Conservation (phyloP, 2,797 vertebrate species). For the Typhlichthys eigenmanni region DNA sequence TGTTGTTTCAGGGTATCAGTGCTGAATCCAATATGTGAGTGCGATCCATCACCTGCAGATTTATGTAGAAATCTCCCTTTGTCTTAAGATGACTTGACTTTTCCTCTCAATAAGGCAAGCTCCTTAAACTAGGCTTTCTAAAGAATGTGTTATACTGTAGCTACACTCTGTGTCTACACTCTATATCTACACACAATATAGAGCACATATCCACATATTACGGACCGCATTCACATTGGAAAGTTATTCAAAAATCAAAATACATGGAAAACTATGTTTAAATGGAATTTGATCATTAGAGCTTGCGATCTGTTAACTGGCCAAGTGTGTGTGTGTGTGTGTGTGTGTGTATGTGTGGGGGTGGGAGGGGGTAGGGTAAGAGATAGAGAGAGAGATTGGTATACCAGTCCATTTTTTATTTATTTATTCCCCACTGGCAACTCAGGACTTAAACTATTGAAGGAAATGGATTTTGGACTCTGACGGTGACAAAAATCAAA, state of each 20-base stretch:
- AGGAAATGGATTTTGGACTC: constrained; percentile 15
- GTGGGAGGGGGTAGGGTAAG: not conserved
- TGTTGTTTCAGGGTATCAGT: constrained; percentile 52
- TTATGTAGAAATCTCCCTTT: constrained; percentile 34
- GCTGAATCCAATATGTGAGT: constrained; percentile 50
- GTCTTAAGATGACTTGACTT: constrained; percentile 2
- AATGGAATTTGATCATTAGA: not conserved
- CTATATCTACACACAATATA: not conserved
- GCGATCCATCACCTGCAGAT: constrained; percentile 52
- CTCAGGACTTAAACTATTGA: constrained; percentile 16
- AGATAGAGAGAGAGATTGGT: not conserved
- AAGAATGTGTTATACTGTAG: not conserved
- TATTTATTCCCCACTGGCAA: constrained; percentile 13
- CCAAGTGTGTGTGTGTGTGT: not conserved
- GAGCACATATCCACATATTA: not conserved
- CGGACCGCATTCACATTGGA: not conserved
- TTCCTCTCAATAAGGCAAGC: not conserved
- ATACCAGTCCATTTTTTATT: constrained; percentile 4
- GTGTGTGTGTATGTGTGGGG: not conserved
- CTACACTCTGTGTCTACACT: too few relatives aligned
- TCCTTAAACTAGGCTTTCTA: not conserved
- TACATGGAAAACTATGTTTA: not conserved
- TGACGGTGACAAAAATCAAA: constrained; percentile 17
- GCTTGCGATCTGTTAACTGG: not conserved
- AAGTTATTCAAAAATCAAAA: not conserved